Evolutionary conservation across 2,888 invertebrate species (phyloP).

Genomic region (Balanococcus diminutus): DNA sequence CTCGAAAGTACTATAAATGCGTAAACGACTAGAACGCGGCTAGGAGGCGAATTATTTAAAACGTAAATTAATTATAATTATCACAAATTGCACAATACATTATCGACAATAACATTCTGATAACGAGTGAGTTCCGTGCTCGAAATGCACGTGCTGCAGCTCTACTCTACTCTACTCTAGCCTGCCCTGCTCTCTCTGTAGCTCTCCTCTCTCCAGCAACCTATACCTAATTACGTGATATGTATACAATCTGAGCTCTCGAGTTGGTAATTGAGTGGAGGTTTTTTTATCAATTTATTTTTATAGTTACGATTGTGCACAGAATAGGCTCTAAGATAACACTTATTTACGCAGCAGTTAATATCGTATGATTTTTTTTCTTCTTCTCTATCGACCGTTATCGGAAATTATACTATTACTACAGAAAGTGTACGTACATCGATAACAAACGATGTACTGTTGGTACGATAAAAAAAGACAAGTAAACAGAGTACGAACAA

Average conservation of each 20-base stretch:
- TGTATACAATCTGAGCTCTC: neutral
- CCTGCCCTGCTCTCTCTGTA: neutral
- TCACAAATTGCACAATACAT: conserved; percentile 37
- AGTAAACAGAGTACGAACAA: neutral
- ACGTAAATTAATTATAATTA: conserved; percentile 42
- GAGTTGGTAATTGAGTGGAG: conserved; percentile 20
- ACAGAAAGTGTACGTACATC: neutral
- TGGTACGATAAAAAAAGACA: neutral
- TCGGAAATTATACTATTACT: conserved; percentile 9
- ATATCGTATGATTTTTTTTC: neutral
- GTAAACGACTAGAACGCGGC: neutral
- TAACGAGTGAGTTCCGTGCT: neutral
- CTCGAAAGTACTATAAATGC: neutral
- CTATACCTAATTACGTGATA: conserved; percentile 27
- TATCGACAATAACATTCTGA: conserved; percentile 29
- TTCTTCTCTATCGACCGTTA: neutral
- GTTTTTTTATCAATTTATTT: conserved; percentile 21
- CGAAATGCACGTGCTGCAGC: neutral
- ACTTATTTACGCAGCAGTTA: conserved; percentile 27
- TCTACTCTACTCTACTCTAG: neutral
- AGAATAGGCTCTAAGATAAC: neutral
- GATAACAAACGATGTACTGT: conserved; percentile 26
- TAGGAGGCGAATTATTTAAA: neutral
- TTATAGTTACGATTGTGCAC: conserved; percentile 20
- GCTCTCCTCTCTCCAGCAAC: neutral